phyloP scores from a whole-genome alignment of 2,888 invertebrate species.

The Macaria notata region DNA sequence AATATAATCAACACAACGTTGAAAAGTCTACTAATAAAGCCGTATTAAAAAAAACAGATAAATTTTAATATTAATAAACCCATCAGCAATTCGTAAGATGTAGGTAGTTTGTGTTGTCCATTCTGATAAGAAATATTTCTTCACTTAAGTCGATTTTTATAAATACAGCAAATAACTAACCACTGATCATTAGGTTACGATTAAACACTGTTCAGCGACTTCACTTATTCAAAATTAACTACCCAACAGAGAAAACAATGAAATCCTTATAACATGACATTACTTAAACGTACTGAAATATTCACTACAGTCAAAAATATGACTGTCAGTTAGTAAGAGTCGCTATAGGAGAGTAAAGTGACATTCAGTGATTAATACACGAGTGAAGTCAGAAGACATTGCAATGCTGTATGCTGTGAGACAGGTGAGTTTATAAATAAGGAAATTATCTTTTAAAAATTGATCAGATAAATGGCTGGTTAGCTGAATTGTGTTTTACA shows the following conservation, averaged over 20 bases:
- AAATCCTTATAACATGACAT: slow-evolving; percentile 19
- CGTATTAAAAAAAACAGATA: too few relatives aligned
- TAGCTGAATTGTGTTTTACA: too few relatives aligned
- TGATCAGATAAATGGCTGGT: too few relatives aligned
- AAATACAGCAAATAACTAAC: too few relatives aligned
- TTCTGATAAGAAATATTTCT: too few relatives aligned
- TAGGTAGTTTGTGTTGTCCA: too few relatives aligned
- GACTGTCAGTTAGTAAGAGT: slow-evolving; percentile 22
- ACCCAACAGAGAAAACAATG: slow-evolving; percentile 8
- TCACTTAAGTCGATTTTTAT: too few relatives aligned
- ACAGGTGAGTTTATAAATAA: slow-evolving; percentile 57
- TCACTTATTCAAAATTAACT: not conserved
- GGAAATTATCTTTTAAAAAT: not conserved
- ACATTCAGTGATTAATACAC: slow-evolving; percentile 27
- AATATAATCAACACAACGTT: too few relatives aligned
- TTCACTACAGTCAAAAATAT: slow-evolving; percentile 14
- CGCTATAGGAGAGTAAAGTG: slow-evolving; percentile 10
- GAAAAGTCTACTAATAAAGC: too few relatives aligned
- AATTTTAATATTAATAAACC: too few relatives aligned
- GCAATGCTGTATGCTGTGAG: slow-evolving; percentile 74
- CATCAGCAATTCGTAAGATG: too few relatives aligned
- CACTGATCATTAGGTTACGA: too few relatives aligned
- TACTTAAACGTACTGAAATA: slow-evolving; percentile 17
- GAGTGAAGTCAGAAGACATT: slow-evolving; percentile 42
- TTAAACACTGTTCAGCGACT: slow-evolving; percentile 12